Base-by-base conservation (phyloP, 2,888 invertebrate genomes). In the Oscheius sp. region DNA sequence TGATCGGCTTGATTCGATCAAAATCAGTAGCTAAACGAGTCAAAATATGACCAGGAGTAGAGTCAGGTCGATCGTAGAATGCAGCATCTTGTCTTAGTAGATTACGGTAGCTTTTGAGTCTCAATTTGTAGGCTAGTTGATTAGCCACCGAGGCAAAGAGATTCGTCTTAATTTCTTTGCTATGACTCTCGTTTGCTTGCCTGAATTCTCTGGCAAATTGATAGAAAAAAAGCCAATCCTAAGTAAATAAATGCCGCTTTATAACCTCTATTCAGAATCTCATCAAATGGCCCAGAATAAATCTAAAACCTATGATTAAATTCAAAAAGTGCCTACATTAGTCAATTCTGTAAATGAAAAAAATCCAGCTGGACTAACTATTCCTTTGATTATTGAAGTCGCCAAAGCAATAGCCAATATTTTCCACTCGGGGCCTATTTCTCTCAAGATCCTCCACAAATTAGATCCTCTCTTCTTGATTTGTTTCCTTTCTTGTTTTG, bases 331-430 rank as follows among this genome's bases (percentile, higher is more conserved):
- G n/a, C 48, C 48, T 48, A 48, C 48, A 20, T 23, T 48, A 23
- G 48, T 48, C 48, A 48, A 12, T 23, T 48, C 48, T 25, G 20
- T 68, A 76, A 87, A 87, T 73, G 89, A 88, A 29, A 89, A 82
- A 25, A 89, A 88, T 82, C 88, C 89, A 1, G 87, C 84, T 3
- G 89, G 89, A 82, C 88, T 88, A 2, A 88, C 83, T 3, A 57
- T 64, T 20, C 74, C 76, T 48, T 72, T 71, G n/a, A 74, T 68
- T n/a, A 87, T 42, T 5, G 87, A 82, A 1, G 81, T 81, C 17
- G 89, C 65, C 65, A 87, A 85, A 2, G 87, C 88, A 3, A 87
- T 31, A 12, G 86, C 12, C 29, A 89, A 86, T 68, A 74, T 84
- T 10, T 57, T 73, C 88, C 87, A 88, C 73, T 89, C 88, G 0